phyloP scores from a whole-genome alignment of 2,113 vertebrate genomes.

The Tragelaphus buxtoni region DNA sequence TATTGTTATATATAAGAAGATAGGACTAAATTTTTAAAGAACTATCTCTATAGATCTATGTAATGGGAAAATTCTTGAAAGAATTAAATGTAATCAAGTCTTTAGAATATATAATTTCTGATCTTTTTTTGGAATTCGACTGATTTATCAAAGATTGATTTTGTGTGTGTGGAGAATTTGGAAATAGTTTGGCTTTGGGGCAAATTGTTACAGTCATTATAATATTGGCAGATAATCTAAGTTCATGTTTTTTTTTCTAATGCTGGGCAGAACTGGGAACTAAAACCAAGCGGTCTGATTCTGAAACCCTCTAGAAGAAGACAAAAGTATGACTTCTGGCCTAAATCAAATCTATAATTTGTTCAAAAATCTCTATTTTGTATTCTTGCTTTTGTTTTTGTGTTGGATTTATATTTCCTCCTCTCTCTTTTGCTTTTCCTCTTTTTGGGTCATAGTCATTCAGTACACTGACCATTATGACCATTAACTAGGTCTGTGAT shows the following conservation, averaged over 20 bases:
- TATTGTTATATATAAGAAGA: neutral
- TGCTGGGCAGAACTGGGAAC: neutral
- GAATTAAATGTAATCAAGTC: neutral
- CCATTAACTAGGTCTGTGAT: neutral
- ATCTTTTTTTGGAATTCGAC: neutral
- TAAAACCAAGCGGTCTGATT: neutral
- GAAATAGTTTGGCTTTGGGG: neutral
- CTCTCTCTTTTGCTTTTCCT: neutral
- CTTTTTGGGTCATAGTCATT: neutral
- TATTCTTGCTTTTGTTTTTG: neutral
- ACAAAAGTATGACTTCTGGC: neutral
- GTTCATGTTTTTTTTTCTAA: neutral
- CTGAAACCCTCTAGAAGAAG: neutral
- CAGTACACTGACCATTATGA: neutral
- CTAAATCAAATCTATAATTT: neutral
- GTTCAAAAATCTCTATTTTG: neutral
- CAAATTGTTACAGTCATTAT: neutral
- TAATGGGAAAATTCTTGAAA: conserved; percentile 8
- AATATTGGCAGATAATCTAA: neutral
- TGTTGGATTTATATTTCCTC: neutral
- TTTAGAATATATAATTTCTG: conserved; percentile 6
- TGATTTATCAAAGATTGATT: neutral
- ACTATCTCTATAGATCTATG: neutral
- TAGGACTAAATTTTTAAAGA: neutral
- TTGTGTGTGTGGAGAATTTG: neutral